These are phyloP conservation scores for Erpobdella octoculata DNA, from an alignment of 2,888 invertebrate genomes.

Conservation along the genomic window DNA sequence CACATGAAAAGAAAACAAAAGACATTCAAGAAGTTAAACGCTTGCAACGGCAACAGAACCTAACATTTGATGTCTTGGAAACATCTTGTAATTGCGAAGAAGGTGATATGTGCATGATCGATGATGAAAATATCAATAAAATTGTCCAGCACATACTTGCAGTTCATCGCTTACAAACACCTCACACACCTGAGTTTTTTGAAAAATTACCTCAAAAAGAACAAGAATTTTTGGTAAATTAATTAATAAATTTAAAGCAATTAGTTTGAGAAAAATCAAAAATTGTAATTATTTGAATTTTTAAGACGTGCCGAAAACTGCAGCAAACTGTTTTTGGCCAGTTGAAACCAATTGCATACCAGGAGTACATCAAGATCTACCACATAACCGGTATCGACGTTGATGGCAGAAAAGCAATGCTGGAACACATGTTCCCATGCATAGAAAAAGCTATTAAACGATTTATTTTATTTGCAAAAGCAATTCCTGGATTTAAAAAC, in stretches of 20 bases:
- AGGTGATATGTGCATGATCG: not conserved
- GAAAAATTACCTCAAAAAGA: constrained; percentile 37
- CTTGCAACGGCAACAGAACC: not conserved
- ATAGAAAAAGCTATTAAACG: constrained; percentile 44
- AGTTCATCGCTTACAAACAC: constrained; percentile 35
- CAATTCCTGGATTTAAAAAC: constrained; percentile 46
- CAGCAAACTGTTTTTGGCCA: constrained; percentile 44
- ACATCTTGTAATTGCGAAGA: not conserved
- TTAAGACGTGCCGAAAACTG: constrained; percentile 41
- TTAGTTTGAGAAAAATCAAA: no score
- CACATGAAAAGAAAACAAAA: constrained; percentile 45
- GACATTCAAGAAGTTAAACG: constrained; percentile 48
- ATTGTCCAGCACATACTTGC: not conserved
- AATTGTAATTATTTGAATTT: not conserved
- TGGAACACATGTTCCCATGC: constrained; percentile 40
- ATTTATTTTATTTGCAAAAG: constrained; percentile 43
- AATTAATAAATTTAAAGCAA: not conserved
- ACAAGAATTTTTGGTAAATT: constrained; percentile 36
- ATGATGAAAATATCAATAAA: not conserved
- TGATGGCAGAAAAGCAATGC: constrained; percentile 43
- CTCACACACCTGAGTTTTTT: constrained; percentile 39
- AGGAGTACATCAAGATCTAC: constrained; percentile 46
- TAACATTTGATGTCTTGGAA: not conserved
- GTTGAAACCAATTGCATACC: constrained; percentile 42
- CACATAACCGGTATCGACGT: constrained; percentile 45